Base-by-base conservation (phyloP, 1,140 invertebrate genomes). In the Leptopilina clavipes region DNA sequence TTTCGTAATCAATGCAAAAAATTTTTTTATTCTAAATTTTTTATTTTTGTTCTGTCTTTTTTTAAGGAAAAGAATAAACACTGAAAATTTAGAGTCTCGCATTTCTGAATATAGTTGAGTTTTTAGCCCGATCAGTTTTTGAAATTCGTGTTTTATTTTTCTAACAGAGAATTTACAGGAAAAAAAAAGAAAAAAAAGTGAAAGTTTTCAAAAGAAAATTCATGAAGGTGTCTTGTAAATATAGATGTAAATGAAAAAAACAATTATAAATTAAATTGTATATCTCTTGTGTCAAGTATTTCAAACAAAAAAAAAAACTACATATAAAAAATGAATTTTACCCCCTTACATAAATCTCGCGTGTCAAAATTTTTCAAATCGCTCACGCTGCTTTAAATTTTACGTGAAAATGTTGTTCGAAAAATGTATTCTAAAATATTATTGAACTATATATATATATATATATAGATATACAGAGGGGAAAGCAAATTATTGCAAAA, bases 81-180 rank as follows among this genome's bases (percentile, higher is more conserved):
- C 19, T 25, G 22, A 31, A 31, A 65, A 3, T 65, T 65, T 37
- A n/a, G 14, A 65, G 7, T n/a, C 59, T 65, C 59, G 11, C 12
- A 65, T 65, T 65, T n/a, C 22, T 31, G 22, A 31, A 31, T 3
- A 31, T 37, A 65, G 25, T 65, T 65, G 11, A 8, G n/a, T 3
- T n/a, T 65, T 11, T 31, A 25, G 14, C 5, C 12, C 59, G 10
- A 65, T 65, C 56, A 65, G 59, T 31, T 65, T 65, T 31, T n/a
- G 59, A n/a, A 65, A n/a, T 65, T 65, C 3, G 1, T 65, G 25
- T 65, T 40, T 40, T 65, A 31, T 65, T 65, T 65, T 59, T 59
- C 56, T 59, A 59, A 59, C 18, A 37, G 12, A 65, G 11, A 65
- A n/a, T 65, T 65, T 52, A 31, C 25, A 31, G 5, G 5, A 31